Conservation (phyloP, 2,888 invertebrate genomes). For the Lasioglossum figueresi region DNA sequence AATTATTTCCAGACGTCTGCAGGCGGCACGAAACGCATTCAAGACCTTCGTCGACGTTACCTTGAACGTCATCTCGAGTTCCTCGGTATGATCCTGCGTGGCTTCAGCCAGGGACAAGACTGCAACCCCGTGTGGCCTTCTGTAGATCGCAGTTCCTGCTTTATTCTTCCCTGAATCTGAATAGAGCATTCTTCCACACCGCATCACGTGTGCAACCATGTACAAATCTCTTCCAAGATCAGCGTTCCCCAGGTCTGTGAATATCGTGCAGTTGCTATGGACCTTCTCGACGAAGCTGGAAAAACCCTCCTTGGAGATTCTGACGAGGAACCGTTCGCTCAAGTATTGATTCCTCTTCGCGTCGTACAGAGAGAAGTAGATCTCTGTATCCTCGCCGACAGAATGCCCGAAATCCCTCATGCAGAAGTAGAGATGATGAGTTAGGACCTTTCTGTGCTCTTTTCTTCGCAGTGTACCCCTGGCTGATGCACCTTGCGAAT, state of each 20-base stretch:
- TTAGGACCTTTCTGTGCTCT: slow-evolving; percentile 86
- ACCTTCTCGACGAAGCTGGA: slow-evolving; percentile 94
- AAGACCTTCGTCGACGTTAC: slow-evolving; percentile 77
- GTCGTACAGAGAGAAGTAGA: slow-evolving; percentile 94
- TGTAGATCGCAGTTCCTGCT: slow-evolving; percentile 85
- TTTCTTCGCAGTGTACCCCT: slow-evolving; percentile 86
- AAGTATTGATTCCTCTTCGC: slow-evolving; percentile 90
- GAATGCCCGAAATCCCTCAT: slow-evolving; percentile 95
- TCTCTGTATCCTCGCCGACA: slow-evolving; percentile 94
- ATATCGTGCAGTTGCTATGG: slow-evolving; percentile 94
- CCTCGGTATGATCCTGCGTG: slow-evolving; percentile 87
- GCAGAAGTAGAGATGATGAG: slow-evolving; percentile 93
- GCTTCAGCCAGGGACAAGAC: slow-evolving; percentile 90
- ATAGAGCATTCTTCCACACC: slow-evolving; percentile 93
- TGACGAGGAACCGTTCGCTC: slow-evolving; percentile 95
- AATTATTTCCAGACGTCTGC: not conserved
- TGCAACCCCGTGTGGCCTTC: slow-evolving; percentile 94
- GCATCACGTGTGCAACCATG: slow-evolving; percentile 95
- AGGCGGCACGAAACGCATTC: not conserved
- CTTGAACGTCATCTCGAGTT: slow-evolving; percentile 92
- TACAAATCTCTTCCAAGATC: slow-evolving; percentile 94
- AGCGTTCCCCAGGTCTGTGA: slow-evolving; percentile 92
- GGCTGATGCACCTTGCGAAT: slow-evolving; percentile 84
- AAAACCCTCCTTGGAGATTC: slow-evolving; percentile 95
- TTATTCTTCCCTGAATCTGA: slow-evolving; percentile 85